Evolutionary conservation across 2,797 vertebrate genomes (phyloP), one percentile per base, ranked within the genome.

Genomic region (Spondyliosoma cantharus): DNA sequence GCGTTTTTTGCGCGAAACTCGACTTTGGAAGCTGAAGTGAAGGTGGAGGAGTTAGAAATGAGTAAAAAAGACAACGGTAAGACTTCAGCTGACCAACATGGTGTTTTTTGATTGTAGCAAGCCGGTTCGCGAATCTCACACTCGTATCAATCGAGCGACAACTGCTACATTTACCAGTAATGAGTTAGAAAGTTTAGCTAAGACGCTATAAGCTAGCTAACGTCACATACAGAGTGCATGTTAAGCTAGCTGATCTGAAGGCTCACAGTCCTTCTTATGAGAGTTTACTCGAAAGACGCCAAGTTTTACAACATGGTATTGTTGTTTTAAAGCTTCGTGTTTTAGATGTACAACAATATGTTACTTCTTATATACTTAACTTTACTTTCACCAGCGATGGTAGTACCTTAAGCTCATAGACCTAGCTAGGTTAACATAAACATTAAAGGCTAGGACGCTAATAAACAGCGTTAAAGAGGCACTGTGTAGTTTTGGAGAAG

Each of bases 21-120:
- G 3, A 70, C 68, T 76, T 16, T 5, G 17, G n/a, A 50, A 78
- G 64, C 50, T 76, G 12, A 61, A 13, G 62, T 2, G 6, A 45
- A 29, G 3, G 20, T 1, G 13, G 2, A 48, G 15, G 16, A 3
- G 22, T 27, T 45, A 5, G 70, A 90, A 58, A 96, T 96, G 95
- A 96, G 94, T 84, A 95, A 96, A 90, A 96, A 95, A 61, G 95
- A 96, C 2, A 92, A 91, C 78, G 90, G 95, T 95, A 76, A 83
- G 17, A n/a, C 2, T 15, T 50, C 22, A 2, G 3, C 3, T 5
- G 46, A 1, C 12, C 14, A 5, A 11, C 17, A 1, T 4, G 3
- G 3, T 50, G 32, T 25, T 54, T 24, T 37, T 1, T 4, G 2
- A 29, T 4, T 32, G 1, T 29, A n/a, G 2, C 0, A 5, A 43